These are phyloP conservation scores for Orcinus orca DNA, from an alignment of 2,113 vertebrate genomes.

Conservation along the genomic window DNA sequence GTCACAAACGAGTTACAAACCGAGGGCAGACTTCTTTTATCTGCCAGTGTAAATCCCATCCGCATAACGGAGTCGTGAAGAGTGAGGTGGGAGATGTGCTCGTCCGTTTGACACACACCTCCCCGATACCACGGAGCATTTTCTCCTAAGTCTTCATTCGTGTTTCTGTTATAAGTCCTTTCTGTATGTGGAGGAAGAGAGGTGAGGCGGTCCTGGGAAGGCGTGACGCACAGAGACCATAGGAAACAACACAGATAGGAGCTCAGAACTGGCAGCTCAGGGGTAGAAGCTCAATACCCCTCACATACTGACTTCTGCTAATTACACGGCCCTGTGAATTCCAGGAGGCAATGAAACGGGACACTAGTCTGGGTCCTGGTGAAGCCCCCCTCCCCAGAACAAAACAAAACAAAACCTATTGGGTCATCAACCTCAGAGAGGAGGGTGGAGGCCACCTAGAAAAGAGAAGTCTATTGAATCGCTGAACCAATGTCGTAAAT, in stretches of 20 bases:
- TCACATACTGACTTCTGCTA: background rate
- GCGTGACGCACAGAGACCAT: background rate
- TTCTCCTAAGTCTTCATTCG: background rate
- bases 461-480: background rate
- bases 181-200: background rate
- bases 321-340: no score
- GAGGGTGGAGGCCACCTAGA: background rate
- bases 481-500: background rate
- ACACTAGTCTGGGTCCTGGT: background rate
- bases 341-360: background rate
- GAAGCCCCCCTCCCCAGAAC: accelerated
- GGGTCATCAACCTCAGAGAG: background rate
- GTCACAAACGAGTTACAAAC: background rate
- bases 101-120: background rate
- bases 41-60: background rate
- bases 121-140: accelerated
- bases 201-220: background rate
- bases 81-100: no score
- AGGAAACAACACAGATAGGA: background rate
- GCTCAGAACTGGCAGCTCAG: background rate
- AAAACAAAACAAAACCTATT: background rate
- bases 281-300: background rate
- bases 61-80: background rate
- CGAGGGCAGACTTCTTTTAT: background rate
- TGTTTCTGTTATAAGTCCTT: background rate